Evolutionary conservation across 2,113 vertebrate genomes (phyloP), one percentile per base, ranked within the genome.

Genomic region (Tachysurus fulvidraco): DNA sequence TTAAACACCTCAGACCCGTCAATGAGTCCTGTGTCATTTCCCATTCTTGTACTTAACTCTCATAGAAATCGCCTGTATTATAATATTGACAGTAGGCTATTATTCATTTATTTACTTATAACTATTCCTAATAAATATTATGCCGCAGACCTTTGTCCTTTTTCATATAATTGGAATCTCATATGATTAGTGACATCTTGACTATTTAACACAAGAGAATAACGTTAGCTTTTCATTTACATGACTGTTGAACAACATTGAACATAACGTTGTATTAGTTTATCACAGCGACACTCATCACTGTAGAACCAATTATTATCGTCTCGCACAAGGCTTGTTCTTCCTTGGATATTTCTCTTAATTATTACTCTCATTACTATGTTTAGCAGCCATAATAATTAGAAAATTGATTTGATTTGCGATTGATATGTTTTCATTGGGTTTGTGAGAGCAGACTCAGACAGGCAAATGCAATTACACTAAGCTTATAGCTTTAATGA

Each of bases 341-440:
- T 52, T 44, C 71, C 74, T 85, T 85, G 36, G 50, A 74, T 88
- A 76, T 73, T 83, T 83, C 80, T 85, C 81, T 89, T 89, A 85
- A 88, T 89, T 86, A 89, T 67, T 65, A 12, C 54, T 89, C 60
- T 80, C 85, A 87, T 87, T 85, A 57, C 81, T 88, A 79, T 87
- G 80, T 88, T 89, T 83, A 83, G 80, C 65, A 86, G 79, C 87
- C 73, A 83, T 85, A 84, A 67, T 85, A 83, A 85, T 88, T 79
- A 86, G 30, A 87, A 83, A 83, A 84, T 84, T 74, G 74, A 85
- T 89, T 74, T 87, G 85, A 89, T 87, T 83, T 88, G 64, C 5
- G 44, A 86, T 81, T 88, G 80, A 89, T 88, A 83, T 89, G 74
- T 89, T 85, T 88, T 83, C 73, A 83, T 71, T 83, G 57, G 80